These are phyloP conservation scores for Coranthus polyacanthus DNA, from an alignment of 2,797 vertebrate species.

Conservation along the genomic window DNA sequence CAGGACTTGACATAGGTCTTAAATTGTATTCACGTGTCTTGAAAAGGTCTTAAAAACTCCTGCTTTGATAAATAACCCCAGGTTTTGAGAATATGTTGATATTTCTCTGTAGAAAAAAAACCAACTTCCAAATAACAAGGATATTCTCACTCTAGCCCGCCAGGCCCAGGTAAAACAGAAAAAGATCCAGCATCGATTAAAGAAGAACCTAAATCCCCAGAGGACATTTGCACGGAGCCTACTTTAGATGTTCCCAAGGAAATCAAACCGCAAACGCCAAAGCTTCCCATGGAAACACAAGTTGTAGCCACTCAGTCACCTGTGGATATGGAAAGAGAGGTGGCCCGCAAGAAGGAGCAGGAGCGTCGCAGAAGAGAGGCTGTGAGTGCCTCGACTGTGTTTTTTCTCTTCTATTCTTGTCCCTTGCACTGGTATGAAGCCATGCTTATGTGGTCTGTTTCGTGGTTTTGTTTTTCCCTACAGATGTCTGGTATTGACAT, in stretches of 20 bases:
- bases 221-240: slow-evolving; percentile 60
- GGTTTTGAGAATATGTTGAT: too few relatives aligned
- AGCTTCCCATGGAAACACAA: slow-evolving; percentile 41
- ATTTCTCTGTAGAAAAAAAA: neutral
- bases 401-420: neutral
- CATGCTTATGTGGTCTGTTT: neutral
- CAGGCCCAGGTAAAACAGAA: slow-evolving; percentile 35
- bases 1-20: too few relatives aligned
- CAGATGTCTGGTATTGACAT: slow-evolving; percentile 93
- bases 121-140: neutral
- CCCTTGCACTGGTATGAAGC: neutral
- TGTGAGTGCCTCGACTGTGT: slow-evolving; percentile 82
- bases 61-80: too few relatives aligned
- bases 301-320: slow-evolving; percentile 35
- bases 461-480: slow-evolving; percentile 39
- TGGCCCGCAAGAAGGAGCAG: slow-evolving; percentile 91
- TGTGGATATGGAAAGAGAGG: slow-evolving; percentile 80
- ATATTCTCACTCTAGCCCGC: slow-evolving; percentile 45
- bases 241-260: slow-evolving; percentile 54
- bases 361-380: slow-evolving; percentile 90
- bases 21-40: too few relatives aligned
- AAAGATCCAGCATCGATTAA: slow-evolving; percentile 30
- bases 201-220: slow-evolving; percentile 51
- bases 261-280: slow-evolving; percentile 13
- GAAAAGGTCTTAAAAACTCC: too few relatives aligned